Base-by-base conservation (phyloP, 2,797 vertebrate species). In the Loris lydekkerianus region DNA sequence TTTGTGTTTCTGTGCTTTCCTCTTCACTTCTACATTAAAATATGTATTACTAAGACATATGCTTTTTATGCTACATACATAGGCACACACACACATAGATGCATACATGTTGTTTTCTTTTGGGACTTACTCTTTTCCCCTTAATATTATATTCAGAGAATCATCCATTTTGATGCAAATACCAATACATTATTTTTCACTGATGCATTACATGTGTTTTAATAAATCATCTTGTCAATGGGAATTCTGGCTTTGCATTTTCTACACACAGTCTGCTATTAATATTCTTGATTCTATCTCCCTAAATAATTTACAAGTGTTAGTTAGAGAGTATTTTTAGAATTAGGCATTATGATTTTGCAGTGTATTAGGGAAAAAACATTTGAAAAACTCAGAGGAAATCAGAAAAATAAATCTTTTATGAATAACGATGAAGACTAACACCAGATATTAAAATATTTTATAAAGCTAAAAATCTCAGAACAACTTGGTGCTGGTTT, bases 381-480 rank as follows among this genome's bases (percentile, higher is more conserved):
- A 46, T 4, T 85, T 75, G n/a, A 49, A 86, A 87, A 89, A 9
- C 25, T 86, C 31, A 34, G 8, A n/a, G 31, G 67, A 95, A 95
- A 86, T 49, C 13, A 69, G 37, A 8, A 34, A 80, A 69, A 90
- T 72, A 46, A 31, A 37, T 43, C 15, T 77, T 2, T 29, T 14
- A 10, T 69, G 31, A 75, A 67, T 76, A 63, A 63, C 29, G 46
- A 9, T 5, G 13, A 94, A 56, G 15, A 90, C 53, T 49, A 58
- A 95, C 5, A 58, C 4, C 34, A 86, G 18, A 31, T 87, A 65
- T 37, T 86, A 67, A 92, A 86, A 58, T 60, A 80, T 23, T 21
- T 90, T 78, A 49, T 31, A 65, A 89, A 89, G 23, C 80, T 93
- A 53, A 15, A 75, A n/a, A 34, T 29, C 86, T 65, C 23, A 11